These are phyloP conservation scores for Diglossa brunneiventris DNA, from an alignment of 2,113 vertebrate genomes.

Conservation along the genomic window DNA sequence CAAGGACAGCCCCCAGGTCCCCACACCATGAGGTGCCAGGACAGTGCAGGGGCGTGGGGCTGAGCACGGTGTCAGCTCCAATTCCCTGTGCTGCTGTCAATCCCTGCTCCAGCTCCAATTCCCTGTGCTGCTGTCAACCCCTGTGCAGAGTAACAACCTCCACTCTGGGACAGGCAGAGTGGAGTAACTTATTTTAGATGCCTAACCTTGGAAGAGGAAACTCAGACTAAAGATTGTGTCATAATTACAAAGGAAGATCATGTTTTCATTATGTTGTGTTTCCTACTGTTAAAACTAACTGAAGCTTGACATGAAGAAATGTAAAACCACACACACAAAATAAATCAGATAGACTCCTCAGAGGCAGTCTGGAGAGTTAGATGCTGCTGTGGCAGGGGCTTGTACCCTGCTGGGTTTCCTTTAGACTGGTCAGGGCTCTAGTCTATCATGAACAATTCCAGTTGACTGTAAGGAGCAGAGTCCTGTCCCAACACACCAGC, in stretches of 20 bases:
- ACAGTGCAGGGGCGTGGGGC: fast-evolving
- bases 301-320: neutral
- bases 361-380: neutral
- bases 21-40: fast-evolving
- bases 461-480: neutral
- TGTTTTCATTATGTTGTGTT: neutral
- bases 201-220: neutral
- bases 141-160: neutral
- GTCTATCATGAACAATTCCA: neutral
- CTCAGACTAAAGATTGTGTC: neutral
- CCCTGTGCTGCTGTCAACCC: neutral
- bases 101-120: neutral
- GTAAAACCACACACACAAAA: neutral
- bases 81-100: no score
- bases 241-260: neutral
- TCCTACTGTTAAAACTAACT: neutral
- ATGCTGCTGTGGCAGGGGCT: neutral
- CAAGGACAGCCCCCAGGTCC: fast-evolving
- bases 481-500: neutral
- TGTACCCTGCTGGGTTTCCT: neutral
- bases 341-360: neutral
- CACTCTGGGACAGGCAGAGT: neutral
- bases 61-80: neutral
- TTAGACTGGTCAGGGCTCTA: neutral
- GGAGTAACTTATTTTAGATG: neutral